Evolutionary conservation across 2,113 vertebrate species (phyloP), one percentile per base, ranked within the genome.

Genomic region (Bostrychus sinensis): DNA sequence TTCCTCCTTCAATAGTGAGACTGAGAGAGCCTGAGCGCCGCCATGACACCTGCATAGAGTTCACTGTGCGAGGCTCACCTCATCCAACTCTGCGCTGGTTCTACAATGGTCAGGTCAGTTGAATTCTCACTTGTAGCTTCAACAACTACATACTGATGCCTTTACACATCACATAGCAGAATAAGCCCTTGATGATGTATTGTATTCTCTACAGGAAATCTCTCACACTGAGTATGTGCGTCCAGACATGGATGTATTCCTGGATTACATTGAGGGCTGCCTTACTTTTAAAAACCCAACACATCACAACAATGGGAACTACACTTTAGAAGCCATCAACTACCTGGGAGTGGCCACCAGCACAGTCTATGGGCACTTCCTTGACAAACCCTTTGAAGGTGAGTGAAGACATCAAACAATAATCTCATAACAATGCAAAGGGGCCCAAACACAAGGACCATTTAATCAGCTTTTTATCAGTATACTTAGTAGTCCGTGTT

Each of bases 221-320:
- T 87, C 80, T 0, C 93, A 94, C 80, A 93, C 90, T 2, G 91
- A 94, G 43, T 98, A 94, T 85, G 90, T 95, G 68, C 93, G 78
- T 7, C 91, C 93, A 61, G 93, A 96, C 30, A 92, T 93, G 69
- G 97, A 92, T 56, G 89, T 91, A 11, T 94, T 95, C 85, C 92
- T 92, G 20, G 95, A 98, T 66, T 88, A 94, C 30, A 87, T 95
- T 0, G 95, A 99, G 84, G 97, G 97, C 38, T 98, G 96, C 56
- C 92, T 98, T 43, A 93, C 90, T 63, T 97, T 99, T 85, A 93
- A 95, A 86, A 94, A 96, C 78, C 96, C 97, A 46, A 98, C 97
- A 2, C 96, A 99, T 76, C 94, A 95, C 91, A 95, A 98, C 89
- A 99, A 99, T 0, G 96, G 97, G 75, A 98, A 98, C 93, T 99